phyloP scores from a whole-genome alignment of 2,888 invertebrate genomes.

The Acrobasis repandana region DNA sequence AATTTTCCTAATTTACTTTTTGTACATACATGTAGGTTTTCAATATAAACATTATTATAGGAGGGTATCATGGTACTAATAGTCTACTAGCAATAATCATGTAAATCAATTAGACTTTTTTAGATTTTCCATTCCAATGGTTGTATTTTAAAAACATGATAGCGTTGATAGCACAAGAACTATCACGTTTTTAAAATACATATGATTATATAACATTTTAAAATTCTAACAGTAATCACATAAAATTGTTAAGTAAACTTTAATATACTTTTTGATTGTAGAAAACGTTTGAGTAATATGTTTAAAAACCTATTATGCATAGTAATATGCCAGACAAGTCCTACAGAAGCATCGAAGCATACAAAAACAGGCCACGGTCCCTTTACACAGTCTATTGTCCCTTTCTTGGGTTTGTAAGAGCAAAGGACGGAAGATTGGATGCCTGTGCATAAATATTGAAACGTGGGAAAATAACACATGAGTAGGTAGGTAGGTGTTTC shows the following conservation, averaged over 20 bases:
- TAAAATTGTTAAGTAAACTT: not conserved
- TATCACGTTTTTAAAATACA: no score
- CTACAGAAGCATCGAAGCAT: slow-evolving; percentile 45
- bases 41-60: no score
- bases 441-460: slow-evolving; percentile 51
- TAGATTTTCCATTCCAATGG: no score
- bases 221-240: not conserved
- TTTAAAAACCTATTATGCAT: slow-evolving; percentile 18
- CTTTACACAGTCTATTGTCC: slow-evolving; percentile 40
- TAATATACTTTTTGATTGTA: not conserved
- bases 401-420: slow-evolving; percentile 36
- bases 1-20: no score
- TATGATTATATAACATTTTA: no score
- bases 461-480: slow-evolving; percentile 62
- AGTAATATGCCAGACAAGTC: slow-evolving; percentile 42
- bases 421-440: slow-evolving; percentile 44
- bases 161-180: no score
- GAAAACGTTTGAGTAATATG: slow-evolving; percentile 9
- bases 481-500: slow-evolving; percentile 25
- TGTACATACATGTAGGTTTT: no score
- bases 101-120: no score
- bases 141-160: no score
- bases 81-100: no score
- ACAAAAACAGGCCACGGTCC: slow-evolving; percentile 47
- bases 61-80: no score